Percentiles rank a stretch among this genome's conserved stretches.
These are phyloP conservation scores for Parazoanthus darwini DNA, from an alignment of 92 coral and sea anemone species.

Conservation along the genomic window DNA sequence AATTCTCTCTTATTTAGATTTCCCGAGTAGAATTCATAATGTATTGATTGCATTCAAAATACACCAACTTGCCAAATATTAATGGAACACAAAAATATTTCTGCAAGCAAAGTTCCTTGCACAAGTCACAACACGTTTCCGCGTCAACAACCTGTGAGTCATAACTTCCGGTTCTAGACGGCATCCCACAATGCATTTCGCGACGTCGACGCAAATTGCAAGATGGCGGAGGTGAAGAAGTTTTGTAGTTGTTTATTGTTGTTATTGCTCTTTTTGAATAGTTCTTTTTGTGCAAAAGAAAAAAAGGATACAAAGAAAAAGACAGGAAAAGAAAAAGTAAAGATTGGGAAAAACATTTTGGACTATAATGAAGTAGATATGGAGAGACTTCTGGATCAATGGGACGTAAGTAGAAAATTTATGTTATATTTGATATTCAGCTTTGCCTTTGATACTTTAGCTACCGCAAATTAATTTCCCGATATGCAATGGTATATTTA, in stretches of 20 bases:
- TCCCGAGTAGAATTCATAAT: not conserved
- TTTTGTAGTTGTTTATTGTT: conserved; percentile 16
- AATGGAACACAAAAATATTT: not conserved
- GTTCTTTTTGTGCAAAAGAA: conserved; percentile 42
- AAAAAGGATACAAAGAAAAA: conserved; percentile 52
- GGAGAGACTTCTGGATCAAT: conserved; percentile 82
- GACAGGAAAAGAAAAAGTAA: conserved; percentile 58
- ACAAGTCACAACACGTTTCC: conserved; percentile 35
- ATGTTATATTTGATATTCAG: not conserved
- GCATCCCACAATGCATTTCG: conserved; percentile 5
- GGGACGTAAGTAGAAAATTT: conserved; percentile 78
- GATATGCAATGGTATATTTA: not conserved
- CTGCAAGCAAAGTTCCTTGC: not conserved
- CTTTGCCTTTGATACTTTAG: not conserved
- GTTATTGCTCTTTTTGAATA: conserved; percentile 35
- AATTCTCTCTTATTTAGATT: not conserved
- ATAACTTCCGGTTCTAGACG: conserved; percentile 19
- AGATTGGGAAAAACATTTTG: conserved; percentile 83
- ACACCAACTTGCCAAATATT: not conserved
- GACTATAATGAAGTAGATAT: conserved; percentile 93
- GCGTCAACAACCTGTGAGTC: not conserved
- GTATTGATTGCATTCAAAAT: not conserved
- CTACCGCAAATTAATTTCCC: not conserved
- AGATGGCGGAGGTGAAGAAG: conserved; percentile 46
- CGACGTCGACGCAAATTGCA: not conserved